Evolutionary conservation across 1,140 invertebrate genomes (phyloP), one percentile per base, ranked within the genome.

Genomic region (Mizuhopecten yessoensis): DNA sequence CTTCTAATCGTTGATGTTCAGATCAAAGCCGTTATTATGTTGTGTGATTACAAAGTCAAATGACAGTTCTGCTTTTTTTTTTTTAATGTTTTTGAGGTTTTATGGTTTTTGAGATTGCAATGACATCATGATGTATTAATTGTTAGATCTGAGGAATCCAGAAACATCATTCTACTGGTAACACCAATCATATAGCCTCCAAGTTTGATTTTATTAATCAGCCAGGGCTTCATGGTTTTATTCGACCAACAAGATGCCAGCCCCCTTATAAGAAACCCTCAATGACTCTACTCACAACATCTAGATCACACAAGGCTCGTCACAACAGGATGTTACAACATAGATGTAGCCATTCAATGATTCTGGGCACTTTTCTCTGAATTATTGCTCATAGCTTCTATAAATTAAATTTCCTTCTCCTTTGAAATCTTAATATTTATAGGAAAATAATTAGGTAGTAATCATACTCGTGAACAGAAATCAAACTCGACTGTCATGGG

Each of bases 41-140:
- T 75, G 57, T 75, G 57, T 29, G n/a, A 75, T 75, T 75, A 75
- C 57, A 75, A 75, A 75, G 57, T 75, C 57, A 75, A 75, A 75
- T 75, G 57, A 75, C 57, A 75, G 57, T n/a, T n/a, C n/a, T n/a
- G n/a, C 17, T 75, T 75, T n/a, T 75, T 23, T n/a, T n/a, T 75
- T 75, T 75, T 75, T 75, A 29, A 75, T 75, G 57, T 75, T 75
- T 75, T 29, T 75, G 57, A 75, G 57, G 57, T 75, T 75, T 75
- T 75, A 75, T 75, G 57, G 57, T 29, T 75, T 75, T 75, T 75
- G 57, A 75, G 57, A 75, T 75, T 75, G 57, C 57, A n/a, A 29
- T 75, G 57, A 75, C 57, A 75, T 75, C 57, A 75, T 29, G 57
- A 75, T 75, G 9, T 5, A 75, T 75, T 75, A 1, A 75, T 75